A percentile compares a stretch with the other conserved stretches of the same genome.
These are phyloP conservation scores for Zele albiditarsus DNA, from an alignment of 2,888 invertebrate species.

Conservation along the genomic window DNA sequence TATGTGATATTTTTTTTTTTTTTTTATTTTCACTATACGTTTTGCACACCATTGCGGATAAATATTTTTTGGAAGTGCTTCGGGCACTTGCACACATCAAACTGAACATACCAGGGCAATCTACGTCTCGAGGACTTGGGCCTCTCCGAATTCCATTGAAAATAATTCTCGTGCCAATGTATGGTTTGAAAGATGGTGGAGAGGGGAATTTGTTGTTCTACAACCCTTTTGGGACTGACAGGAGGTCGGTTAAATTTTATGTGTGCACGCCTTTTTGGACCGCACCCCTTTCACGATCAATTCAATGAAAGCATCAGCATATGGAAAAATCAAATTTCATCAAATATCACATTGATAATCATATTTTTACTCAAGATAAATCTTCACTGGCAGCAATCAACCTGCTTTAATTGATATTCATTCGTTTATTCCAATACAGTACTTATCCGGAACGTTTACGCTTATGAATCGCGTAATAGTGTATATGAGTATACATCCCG, in stretches of 20 bases:
- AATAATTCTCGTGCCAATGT: slow-evolving; percentile 40
- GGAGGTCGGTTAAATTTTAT: slow-evolving; percentile 34
- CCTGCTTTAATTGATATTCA: slow-evolving; percentile 42
- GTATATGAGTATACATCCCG: too few relatives aligned
- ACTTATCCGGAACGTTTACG: slow-evolving; percentile 49
- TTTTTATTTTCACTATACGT: too few relatives aligned
- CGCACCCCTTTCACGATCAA: slow-evolving; percentile 47
- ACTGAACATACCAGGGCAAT: slow-evolving; percentile 36
- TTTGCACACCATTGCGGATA: background rate
- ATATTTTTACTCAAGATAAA: background rate
- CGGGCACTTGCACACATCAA: slow-evolving; percentile 42
- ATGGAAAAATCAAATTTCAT: slow-evolving; percentile 22
- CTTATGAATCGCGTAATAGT: slow-evolving; percentile 55
- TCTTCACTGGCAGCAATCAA: slow-evolving; percentile 33
- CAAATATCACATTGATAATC: background rate
- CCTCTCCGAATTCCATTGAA: slow-evolving; percentile 44
- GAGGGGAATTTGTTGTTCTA: slow-evolving; percentile 41
- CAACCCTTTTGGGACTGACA: slow-evolving; percentile 35
- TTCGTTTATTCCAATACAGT: slow-evolving; percentile 47
- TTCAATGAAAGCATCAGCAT: background rate
- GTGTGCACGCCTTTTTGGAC: slow-evolving; percentile 50
- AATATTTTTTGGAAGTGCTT: slow-evolving; percentile 34
- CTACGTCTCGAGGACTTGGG: slow-evolving; percentile 38
- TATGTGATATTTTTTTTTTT: too few relatives aligned
- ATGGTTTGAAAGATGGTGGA: slow-evolving; percentile 32